Percentiles rank a stretch among this genome's conserved stretches.
Conservation (phyloP, 1,140 invertebrate genomes). For the Magallana ariakensis region DNA sequence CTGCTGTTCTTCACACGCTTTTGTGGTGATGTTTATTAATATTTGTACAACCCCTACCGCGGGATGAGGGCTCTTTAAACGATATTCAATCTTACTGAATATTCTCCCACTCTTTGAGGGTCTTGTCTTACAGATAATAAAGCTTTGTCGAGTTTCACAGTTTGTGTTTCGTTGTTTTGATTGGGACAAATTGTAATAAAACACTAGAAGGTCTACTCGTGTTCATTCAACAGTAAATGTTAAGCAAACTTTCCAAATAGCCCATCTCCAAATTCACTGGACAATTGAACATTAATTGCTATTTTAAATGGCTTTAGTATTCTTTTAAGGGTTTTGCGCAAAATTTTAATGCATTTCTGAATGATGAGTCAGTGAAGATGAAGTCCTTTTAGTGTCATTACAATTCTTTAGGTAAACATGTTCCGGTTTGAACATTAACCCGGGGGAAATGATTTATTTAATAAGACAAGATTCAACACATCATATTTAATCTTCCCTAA, state of each 20-base stretch:
- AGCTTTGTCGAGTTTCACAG: constrained; percentile 23
- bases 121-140: constrained; percentile 6
- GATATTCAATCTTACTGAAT: constrained; percentile 2
- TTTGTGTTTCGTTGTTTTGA: constrained; percentile 32
- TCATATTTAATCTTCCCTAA: neutral
- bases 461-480: neutral
- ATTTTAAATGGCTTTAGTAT: constrained; percentile 33
- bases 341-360: constrained; percentile 5
- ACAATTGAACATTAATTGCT: constrained; percentile 26
- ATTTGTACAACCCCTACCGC: constrained; percentile 21
- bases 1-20: constrained; percentile 17
- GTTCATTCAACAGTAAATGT: neutral
- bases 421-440: neutral
- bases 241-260: constrained; percentile 32
- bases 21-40: constrained; percentile 35
- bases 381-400: neutral
- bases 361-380: constrained; percentile 20
- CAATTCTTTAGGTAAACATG: constrained; percentile 27
- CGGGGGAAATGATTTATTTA: neutral
- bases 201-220: neutral
- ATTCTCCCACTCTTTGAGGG: neutral
- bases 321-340: constrained; percentile 28
- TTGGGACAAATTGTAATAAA: constrained; percentile 21
- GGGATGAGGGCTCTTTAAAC: constrained; percentile 20
- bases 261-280: constrained; percentile 17